phyloP scores from a whole-genome alignment of 2,888 invertebrate species.

The Conchocele bisecta region DNA sequence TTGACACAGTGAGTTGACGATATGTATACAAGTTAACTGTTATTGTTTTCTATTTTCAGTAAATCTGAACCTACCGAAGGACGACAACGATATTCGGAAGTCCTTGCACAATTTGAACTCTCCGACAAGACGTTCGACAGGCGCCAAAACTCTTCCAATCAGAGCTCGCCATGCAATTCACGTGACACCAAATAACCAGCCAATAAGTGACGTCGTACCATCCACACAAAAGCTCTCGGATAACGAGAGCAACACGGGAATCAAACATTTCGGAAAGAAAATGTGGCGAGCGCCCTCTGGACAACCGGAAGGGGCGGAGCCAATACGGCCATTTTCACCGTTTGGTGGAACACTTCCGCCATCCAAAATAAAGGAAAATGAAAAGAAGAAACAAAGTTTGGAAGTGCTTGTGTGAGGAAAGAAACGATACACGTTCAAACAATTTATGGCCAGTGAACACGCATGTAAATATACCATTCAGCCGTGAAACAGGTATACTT shows the following conservation, averaged over 20 bases:
- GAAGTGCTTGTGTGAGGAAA: too few relatives aligned
- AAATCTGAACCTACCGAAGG: conserved; percentile 13
- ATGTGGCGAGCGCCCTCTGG: conserved; percentile 67
- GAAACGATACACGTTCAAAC: too few relatives aligned
- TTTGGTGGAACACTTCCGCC: conserved; percentile 68
- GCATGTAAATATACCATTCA: too few relatives aligned
- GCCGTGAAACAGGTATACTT: too few relatives aligned
- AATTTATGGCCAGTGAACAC: too few relatives aligned
- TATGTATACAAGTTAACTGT: too few relatives aligned
- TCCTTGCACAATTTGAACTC: conserved; percentile 58
- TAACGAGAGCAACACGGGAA: conserved; percentile 12
- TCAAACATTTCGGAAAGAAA: conserved; percentile 52
- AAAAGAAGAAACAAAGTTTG: conserved; percentile 43
- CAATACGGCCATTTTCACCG: conserved; percentile 66
- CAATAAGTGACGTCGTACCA: conserved; percentile 31
- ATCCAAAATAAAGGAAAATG: conserved; percentile 61
- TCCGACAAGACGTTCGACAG: conserved; percentile 47
- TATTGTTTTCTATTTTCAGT: conserved; percentile 26
- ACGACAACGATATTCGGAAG: conserved; percentile 63
- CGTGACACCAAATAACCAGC: conserved; percentile 28
- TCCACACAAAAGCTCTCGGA: conserved; percentile 36
- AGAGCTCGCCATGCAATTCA: conserved; percentile 60
- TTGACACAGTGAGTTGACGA: too few relatives aligned
- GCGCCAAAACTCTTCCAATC: conserved; percentile 56
- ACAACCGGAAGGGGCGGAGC: conserved; percentile 57